Conservation (phyloP, 2,113 vertebrate genomes). For the Myotis yumanensis region DNA sequence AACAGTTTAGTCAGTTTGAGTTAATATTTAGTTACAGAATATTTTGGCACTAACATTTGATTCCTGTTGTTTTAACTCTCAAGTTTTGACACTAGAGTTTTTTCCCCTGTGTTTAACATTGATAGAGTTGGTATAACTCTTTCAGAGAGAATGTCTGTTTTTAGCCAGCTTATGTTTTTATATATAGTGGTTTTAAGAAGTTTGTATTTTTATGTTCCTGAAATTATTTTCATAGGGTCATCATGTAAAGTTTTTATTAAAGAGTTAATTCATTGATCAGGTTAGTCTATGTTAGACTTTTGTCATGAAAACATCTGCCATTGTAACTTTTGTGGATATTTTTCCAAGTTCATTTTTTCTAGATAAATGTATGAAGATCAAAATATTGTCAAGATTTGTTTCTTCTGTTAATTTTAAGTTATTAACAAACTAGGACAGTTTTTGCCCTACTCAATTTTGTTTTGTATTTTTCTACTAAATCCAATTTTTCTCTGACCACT, state of each 20-base stretch:
- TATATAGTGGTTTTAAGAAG: neutral
- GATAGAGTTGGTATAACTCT: neutral
- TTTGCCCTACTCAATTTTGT: neutral
- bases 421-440: neutral
- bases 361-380: neutral
- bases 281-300: slow-evolving; percentile 31
- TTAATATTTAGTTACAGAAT: slow-evolving; percentile 23
- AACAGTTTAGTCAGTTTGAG: slow-evolving; percentile 13
- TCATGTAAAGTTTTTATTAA: slow-evolving; percentile 13
- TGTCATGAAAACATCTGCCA: neutral
- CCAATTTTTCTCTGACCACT: neutral
- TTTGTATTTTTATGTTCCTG: slow-evolving; percentile 6
- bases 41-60: slow-evolving; percentile 25
- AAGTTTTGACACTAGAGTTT: neutral
- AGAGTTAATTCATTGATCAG: neutral
- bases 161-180: neutral
- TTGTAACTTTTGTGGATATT: neutral
- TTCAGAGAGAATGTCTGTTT: neutral
- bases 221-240: slow-evolving; percentile 34
- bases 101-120: neutral
- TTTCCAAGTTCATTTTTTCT: slow-evolving; percentile 44
- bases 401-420: slow-evolving; percentile 41
- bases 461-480: slow-evolving; percentile 27
- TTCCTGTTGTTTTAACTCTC: slow-evolving; percentile 26
- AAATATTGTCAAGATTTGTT: slow-evolving; percentile 44